Evolutionary conservation across 2,888 invertebrate species (phyloP), one percentile per base, ranked within the genome.

Genomic region (Spatulosminthurus flaviceps): DNA sequence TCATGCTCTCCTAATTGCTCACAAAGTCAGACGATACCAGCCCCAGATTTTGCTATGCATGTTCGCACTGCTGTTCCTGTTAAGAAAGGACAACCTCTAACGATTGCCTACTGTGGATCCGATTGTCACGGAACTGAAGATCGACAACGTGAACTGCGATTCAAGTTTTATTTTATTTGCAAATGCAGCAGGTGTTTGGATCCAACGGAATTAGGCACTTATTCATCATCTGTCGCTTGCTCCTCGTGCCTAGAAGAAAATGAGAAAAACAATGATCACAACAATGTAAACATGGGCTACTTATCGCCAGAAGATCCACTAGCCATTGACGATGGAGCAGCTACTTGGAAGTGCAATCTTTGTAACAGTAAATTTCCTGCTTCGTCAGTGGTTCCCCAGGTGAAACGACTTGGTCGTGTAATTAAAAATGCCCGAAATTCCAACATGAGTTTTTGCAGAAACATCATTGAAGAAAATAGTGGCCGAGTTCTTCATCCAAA

Each of bases 71-170:
- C 51, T 11, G 16, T 51, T 51, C 51, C 51, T n/a, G n/a, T 51
- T 1, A 51, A 51, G 16, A 51, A 51, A n/a, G 51, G 51, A 2
- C 51, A 51, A 51, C 51, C 51, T 13, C 51, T 51, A 19, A 51
- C 51, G 16, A 51, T 51, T 51, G 51, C 51, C n/a, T 51, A 51
- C n/a, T 51, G 51, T n/a, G 51, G 51, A 19, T 51, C 51, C 51
- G 51, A 51, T 19, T 51, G 51, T n/a, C 16, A 9, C 16, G 51
- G 51, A 51, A 51, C 51, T n/a, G n/a, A 2, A n/a, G 51, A 51
- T 51, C 16, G 51, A 51, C 51, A 51, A n/a, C 51, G 51, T 2
- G 51, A 51, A 16, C 51, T 51, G 1, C 51, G 51, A n/a, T 4
- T 2, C 5, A 51, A 51, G 16, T 51, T 51, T 16, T 51, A 51